Conservation (phyloP, 2,888 invertebrate genomes). For the Latrodectus elegans region DNA sequence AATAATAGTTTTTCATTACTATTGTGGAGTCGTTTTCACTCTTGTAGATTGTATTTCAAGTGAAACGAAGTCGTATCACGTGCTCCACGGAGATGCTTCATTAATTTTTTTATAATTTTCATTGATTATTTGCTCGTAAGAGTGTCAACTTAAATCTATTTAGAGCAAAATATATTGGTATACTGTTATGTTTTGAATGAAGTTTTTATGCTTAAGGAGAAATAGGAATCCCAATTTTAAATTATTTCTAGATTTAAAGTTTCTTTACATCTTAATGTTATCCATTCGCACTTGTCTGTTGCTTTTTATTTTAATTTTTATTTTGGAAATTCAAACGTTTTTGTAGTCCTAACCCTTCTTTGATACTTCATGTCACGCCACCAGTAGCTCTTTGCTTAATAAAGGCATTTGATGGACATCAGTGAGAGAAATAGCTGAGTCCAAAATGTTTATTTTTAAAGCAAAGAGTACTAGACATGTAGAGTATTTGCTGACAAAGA, state of each 20-base stretch:
- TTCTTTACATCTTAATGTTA: too few species aligned
- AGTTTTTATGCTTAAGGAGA: too few species aligned
- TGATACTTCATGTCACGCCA: conserved; percentile 22
- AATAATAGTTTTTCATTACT: not conserved
- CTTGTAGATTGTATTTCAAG: not conserved
- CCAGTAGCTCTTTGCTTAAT: conserved; percentile 20
- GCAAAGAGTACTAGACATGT: conserved; percentile 42
- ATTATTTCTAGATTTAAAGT: too few species aligned
- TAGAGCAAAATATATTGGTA: too few species aligned
- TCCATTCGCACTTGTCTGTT: not conserved
- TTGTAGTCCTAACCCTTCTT: not conserved
- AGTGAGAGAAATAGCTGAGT: conserved; percentile 2
- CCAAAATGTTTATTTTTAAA: conserved; percentile 16
- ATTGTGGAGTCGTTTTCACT: not conserved
- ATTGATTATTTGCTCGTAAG: too few species aligned
- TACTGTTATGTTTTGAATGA: too few species aligned
- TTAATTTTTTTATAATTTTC: too few species aligned
- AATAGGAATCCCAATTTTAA: too few species aligned
- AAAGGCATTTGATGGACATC: conserved; percentile 17
- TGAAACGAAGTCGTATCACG: too few species aligned
- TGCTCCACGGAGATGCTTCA: too few species aligned
- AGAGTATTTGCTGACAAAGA: conserved; percentile 33
- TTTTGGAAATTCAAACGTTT: conserved; percentile 39
- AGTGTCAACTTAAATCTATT: too few species aligned
- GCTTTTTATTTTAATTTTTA: conserved; percentile 23